phyloP scores from a whole-genome alignment of 2,888 invertebrate species.

The Synanthedon vespiformis region DNA sequence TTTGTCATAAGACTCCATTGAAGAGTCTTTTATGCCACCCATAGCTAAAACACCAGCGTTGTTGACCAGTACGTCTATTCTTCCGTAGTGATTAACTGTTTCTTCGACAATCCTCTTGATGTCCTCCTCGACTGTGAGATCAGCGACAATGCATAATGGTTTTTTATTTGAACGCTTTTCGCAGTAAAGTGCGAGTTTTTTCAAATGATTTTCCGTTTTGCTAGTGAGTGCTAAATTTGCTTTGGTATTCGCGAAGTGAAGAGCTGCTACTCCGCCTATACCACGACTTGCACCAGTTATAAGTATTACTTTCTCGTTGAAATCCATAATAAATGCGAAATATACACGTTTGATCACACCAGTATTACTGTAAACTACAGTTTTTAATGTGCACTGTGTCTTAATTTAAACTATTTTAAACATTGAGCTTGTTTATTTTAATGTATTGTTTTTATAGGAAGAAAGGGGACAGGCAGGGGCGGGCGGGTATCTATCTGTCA shows the following conservation, averaged over 20 bases:
- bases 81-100: constrained; percentile 77
- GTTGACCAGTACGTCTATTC: constrained; percentile 83
- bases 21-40: constrained; percentile 85
- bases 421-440: too few relatives aligned
- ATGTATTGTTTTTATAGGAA: too few relatives aligned
- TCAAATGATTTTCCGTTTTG: constrained; percentile 44
- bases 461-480: too few relatives aligned
- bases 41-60: constrained; percentile 85
- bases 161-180: constrained; percentile 68
- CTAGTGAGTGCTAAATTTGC: constrained; percentile 75
- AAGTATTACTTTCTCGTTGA: constrained; percentile 72
- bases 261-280: constrained; percentile 78
- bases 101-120: constrained; percentile 74
- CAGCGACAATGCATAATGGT: constrained; percentile 72
- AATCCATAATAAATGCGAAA: constrained; percentile 54
- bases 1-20: constrained; percentile 84
- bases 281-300: constrained; percentile 82
- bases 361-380: too few relatives aligned
- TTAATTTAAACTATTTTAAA: too few relatives aligned
- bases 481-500: too few relatives aligned
- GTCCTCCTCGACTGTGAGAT: constrained; percentile 77
- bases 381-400: too few relatives aligned
- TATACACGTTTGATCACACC: too few relatives aligned
- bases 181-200: constrained; percentile 48
- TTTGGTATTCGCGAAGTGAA: constrained; percentile 75